phyloP scores from a whole-genome alignment of 2,113 vertebrate genomes.

The Calidris pygmaea region DNA sequence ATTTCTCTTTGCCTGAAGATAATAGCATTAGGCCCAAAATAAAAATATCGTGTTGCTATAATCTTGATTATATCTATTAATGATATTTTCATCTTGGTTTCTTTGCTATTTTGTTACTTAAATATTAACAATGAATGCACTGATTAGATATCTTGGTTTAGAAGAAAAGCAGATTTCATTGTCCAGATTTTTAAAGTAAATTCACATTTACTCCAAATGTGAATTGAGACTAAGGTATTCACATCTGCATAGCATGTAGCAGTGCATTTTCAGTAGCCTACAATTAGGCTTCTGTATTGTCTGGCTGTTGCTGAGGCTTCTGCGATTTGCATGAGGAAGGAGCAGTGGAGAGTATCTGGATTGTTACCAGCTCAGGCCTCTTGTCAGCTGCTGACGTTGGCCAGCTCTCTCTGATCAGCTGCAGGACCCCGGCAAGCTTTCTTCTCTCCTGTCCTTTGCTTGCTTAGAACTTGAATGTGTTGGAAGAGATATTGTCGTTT shows the following conservation, averaged over 20 bases:
- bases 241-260: not conserved
- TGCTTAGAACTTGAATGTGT: not conserved
- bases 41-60: not conserved
- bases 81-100: not conserved
- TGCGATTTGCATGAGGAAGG: accelerated
- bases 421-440: not conserved
- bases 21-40: not conserved
- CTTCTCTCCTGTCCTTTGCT: not conserved
- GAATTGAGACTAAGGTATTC: not conserved
- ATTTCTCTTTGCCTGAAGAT: not conserved
- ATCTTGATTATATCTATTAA: not conserved
- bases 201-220: not conserved
- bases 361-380: not conserved
- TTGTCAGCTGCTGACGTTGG: not conserved
- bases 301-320: not conserved
- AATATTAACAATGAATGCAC: not conserved
- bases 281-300: not conserved
- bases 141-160: not conserved
- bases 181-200: not conserved
- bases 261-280: not conserved
- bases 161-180: not conserved
- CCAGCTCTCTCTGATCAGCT: not conserved
- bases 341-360: not conserved
- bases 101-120: not conserved
- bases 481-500: not conserved